Percentiles rank a stretch among this genome's conserved stretches.
Conservation (phyloP, 2,113 vertebrate genomes). For the Atherinomorus stipes region DNA sequence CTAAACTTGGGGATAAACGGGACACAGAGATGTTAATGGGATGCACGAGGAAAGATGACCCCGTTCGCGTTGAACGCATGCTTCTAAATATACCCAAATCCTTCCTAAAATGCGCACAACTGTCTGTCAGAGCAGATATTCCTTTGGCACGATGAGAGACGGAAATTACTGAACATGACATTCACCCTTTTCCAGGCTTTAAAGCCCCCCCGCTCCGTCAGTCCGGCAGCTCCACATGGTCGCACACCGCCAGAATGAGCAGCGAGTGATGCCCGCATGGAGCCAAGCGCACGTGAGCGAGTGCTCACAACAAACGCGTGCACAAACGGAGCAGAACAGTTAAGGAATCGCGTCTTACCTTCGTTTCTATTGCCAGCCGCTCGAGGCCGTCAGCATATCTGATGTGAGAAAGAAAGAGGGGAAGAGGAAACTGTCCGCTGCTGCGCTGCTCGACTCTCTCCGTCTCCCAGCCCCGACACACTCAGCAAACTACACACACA, state of each 20-base stretch:
- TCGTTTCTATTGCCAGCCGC: constrained; percentile 6
- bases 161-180: neutral
- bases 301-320: constrained; percentile 18
- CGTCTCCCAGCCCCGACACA: constrained; percentile 14
- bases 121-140: neutral
- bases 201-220: neutral
- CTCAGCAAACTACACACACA: constrained; percentile 12
- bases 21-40: neutral
- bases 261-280: constrained; percentile 23
- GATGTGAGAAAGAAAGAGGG: constrained; percentile 16
- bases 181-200: neutral
- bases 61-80: neutral
- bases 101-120: neutral
- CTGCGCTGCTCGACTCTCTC: constrained; percentile 35
- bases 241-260: neutral
- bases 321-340: constrained; percentile 5
- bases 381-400: constrained; percentile 24
- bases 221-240: constrained; percentile 51
- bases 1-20: constrained; percentile 39
- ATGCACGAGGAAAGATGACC: fast-evolving
- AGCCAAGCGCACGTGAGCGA: constrained; percentile 6
- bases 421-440: constrained; percentile 33
- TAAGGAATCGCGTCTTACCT: constrained; percentile 42
- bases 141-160: neutral
- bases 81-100: neutral